Evolutionary conservation across 2,113 vertebrate genomes (phyloP).

Genomic region (Erythrocebus patas): DNA sequence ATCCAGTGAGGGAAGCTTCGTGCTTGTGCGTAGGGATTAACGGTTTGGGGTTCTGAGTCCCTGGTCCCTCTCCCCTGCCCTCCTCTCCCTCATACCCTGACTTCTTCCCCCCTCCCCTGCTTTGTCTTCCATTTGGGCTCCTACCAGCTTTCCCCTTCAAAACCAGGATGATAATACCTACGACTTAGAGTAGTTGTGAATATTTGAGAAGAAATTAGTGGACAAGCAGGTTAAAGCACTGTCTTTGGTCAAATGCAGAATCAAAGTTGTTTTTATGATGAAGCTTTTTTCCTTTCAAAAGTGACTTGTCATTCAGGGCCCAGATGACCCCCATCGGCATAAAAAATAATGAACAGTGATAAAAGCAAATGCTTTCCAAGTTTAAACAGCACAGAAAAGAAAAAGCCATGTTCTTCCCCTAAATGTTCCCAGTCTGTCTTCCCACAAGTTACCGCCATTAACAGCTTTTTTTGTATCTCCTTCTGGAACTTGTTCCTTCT

Average conservation of each 20-base stretch:
- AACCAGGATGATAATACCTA: rapidly evolving
- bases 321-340: background rate
- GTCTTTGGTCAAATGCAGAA: background rate
- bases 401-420: background rate
- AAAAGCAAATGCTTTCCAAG: background rate
- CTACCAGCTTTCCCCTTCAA: background rate
- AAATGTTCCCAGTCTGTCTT: rapidly evolving
- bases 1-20: rapidly evolving
- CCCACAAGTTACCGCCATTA: rapidly evolving
- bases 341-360: background rate
- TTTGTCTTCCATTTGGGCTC: background rate
- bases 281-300: background rate
- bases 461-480: rapidly evolving
- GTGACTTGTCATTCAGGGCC: background rate
- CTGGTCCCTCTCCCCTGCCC: background rate
- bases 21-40: rapidly evolving
- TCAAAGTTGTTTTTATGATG: background rate
- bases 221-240: background rate
- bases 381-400: background rate
- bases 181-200: background rate
- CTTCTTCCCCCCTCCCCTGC: background rate
- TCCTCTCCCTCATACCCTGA: background rate
- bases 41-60: rapidly evolving
- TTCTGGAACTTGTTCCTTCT: background rate
- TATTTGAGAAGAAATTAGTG: background rate